phyloP scores from a whole-genome alignment of 2,113 vertebrate species.

The Barnardius zonarius region DNA sequence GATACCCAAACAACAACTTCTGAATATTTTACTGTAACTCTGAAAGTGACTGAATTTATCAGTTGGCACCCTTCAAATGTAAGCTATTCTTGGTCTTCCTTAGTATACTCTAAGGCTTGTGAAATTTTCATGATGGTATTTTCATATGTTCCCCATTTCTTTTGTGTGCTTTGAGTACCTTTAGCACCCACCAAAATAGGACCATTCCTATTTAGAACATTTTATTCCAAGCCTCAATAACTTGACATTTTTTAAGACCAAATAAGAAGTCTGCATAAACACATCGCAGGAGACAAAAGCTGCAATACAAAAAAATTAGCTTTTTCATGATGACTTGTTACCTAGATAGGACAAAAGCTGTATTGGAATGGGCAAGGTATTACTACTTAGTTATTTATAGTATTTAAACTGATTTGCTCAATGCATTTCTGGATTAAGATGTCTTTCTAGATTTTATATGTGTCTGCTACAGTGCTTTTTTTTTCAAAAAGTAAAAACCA shows the following conservation, averaged over 20 bases:
- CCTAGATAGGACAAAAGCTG: background rate
- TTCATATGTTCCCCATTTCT: accelerated
- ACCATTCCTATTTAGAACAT: background rate
- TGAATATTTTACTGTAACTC: background rate
- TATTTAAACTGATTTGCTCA: background rate
- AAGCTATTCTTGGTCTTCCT: background rate
- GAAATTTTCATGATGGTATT: background rate
- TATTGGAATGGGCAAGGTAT: background rate
- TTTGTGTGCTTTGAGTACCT: background rate
- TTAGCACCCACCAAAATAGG: background rate
- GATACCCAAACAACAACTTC: background rate
- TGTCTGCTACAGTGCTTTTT: background rate
- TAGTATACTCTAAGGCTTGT: background rate
- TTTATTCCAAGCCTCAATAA: background rate
- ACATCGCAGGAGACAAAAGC: background rate
- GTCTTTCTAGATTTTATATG: background rate
- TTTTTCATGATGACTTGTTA: background rate
- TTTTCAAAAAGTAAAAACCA: background rate
- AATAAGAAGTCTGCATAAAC: background rate
- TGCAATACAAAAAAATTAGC: background rate
- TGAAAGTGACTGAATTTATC: background rate
- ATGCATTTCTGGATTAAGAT: background rate
- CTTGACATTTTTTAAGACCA: background rate
- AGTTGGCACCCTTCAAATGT: background rate
- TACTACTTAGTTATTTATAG: background rate